Evolutionary conservation across 2,797 vertebrate species (phyloP), one percentile per base, ranked within the genome.

Genomic region (Harpagifer antarcticus): DNA sequence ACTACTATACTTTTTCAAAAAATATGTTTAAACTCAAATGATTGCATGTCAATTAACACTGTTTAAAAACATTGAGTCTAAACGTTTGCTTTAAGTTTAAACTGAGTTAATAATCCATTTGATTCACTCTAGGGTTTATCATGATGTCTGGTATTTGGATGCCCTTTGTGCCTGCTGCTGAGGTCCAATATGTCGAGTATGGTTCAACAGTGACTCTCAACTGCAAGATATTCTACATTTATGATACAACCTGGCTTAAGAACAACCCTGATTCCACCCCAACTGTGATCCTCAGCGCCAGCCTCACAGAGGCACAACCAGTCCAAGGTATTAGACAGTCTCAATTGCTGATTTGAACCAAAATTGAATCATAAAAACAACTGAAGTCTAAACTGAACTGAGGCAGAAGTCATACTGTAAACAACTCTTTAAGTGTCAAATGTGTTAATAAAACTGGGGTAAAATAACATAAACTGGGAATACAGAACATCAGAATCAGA

Each of bases 151-250:
- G 13, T 6, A 3, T 76, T 50, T 62, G 73, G 62, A 57, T 64
- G 31, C 23, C 7, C 10, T 44, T 54, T 0, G 79, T 61, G 3
- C 0, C 62, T 5, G 79, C 71, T 31, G 43, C 49, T 53, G 74
- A 82, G 5, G 62, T 80, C 42, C 76, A 69, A 11, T 4, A 47
- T 3, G 68, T 84, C 68, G 0, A 60, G 42, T 45, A 70, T 0
- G 79, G 79, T 19, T 79, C 79, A 3, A 63, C 27, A 1, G 58
- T 73, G 49, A 76, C 52, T 16, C 27, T 88, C 19, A 5, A 8
- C 23, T 88, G 86, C 56, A 55, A 82, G 52, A 31, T 82, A 49
- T 81, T 78, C 19, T 86, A 83, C 55, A 16, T 66, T 27, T 62
- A 60, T 4, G 53, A 73, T 15, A 71, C 74, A 20, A 73, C 62